These are phyloP conservation scores for Poecile atricapillus DNA, from an alignment of 2,113 vertebrate genomes.

Conservation along the genomic window DNA sequence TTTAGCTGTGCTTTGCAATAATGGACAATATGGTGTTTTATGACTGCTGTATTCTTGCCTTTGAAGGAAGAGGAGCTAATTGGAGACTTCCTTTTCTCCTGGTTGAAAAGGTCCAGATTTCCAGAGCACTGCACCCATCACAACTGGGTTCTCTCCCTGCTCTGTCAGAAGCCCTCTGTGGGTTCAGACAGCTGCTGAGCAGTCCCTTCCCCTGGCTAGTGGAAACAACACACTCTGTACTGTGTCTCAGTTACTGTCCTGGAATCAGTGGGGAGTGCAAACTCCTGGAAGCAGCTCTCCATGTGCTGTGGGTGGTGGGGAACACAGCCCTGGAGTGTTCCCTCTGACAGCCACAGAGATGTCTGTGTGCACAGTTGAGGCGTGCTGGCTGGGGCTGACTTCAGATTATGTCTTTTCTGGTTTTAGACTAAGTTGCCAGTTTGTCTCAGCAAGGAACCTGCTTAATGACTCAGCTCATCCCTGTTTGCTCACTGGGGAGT, in stretches of 20 bases:
- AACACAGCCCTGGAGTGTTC: background rate
- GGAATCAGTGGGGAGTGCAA: background rate
- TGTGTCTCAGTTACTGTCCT: accelerated
- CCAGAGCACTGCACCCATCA: background rate
- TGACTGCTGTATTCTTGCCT: background rate
- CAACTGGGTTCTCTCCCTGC: background rate
- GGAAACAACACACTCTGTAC: background rate
- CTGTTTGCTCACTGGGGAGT: background rate
- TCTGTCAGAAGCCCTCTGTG: background rate
- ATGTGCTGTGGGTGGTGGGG: background rate
- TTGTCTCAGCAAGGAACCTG: background rate
- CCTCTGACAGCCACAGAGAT: background rate
- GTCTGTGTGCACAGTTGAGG: background rate
- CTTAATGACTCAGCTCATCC: background rate
- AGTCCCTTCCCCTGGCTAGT: background rate
- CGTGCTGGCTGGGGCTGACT: background rate
- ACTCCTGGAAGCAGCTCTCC: background rate
- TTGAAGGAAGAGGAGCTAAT: background rate
- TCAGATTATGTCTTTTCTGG: background rate
- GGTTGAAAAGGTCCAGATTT: background rate
- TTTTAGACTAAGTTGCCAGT: background rate
- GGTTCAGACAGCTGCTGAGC: background rate
- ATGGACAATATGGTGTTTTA: background rate
- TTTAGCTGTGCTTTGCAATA: background rate
- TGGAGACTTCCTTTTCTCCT: background rate